Conservation (phyloP, 1,140 invertebrate genomes). For the Bombus fervidus region DNA sequence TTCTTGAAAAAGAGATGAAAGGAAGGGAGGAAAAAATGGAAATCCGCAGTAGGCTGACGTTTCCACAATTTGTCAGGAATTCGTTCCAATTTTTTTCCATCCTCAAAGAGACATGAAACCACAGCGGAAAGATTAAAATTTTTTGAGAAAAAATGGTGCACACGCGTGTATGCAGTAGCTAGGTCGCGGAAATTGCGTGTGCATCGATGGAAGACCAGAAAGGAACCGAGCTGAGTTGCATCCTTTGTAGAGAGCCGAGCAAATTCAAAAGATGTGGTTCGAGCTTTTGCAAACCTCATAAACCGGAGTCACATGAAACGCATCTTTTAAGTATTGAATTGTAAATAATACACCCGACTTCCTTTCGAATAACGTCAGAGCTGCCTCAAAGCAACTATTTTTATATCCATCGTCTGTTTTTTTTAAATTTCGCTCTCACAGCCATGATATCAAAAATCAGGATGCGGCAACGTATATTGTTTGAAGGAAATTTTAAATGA, state of each 20-base stretch:
- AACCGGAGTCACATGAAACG: neutral
- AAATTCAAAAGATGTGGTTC: slow-evolving; percentile 1
- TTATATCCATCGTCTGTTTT: neutral
- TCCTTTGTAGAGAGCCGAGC: slow-evolving; percentile 4
- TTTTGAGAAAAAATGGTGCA: neutral
- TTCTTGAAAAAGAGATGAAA: no score
- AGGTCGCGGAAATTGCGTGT: slow-evolving; percentile 33
- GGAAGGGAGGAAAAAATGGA: neutral
- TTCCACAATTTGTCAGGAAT: slow-evolving; percentile 26
- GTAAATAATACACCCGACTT: neutral
- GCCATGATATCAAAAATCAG: neutral
- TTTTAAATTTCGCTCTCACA: neutral
- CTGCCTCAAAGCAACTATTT: neutral
- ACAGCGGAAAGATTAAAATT: slow-evolving; percentile 29
- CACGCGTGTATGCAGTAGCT: neutral
- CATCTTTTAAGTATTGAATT: neutral
- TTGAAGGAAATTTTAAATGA: no score
- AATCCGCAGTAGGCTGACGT: slow-evolving; percentile 6
- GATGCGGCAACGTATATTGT: no score
- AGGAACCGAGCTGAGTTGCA: neutral
- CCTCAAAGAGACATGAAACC: slow-evolving; percentile 27
- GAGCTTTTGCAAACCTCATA: neutral
- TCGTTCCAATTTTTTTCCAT: slow-evolving; percentile 15
- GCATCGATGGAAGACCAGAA: slow-evolving; percentile 22
- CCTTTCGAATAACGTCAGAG: neutral